Percentiles rank a stretch among this genome's conserved stretches.
Evolutionary conservation across 2,113 vertebrate genomes (phyloP).

Genomic region (Castor canadensis): DNA sequence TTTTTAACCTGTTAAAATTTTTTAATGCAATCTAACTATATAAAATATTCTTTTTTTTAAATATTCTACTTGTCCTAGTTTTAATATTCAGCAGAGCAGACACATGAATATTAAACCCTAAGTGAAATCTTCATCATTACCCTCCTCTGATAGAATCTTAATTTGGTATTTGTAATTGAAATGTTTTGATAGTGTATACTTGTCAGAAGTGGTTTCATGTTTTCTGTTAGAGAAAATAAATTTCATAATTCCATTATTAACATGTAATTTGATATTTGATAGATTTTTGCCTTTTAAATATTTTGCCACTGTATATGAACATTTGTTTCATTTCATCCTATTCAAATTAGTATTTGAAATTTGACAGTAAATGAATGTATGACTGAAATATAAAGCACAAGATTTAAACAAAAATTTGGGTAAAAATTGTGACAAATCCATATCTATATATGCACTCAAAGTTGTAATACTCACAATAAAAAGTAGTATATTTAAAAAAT

Average conservation of each 20-base stretch:
- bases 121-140: not conserved
- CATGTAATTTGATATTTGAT: not conserved
- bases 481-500: not conserved
- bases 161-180: not conserved
- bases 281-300: not conserved
- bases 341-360: not conserved
- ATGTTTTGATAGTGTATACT: not conserved
- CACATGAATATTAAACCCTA: not conserved
- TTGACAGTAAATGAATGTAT: not conserved
- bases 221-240: not conserved
- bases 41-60: not conserved
- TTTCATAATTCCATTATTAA: not conserved
- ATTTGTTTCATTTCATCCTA: not conserved
- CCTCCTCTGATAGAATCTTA: not conserved
- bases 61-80: not conserved
- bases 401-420: not conserved
- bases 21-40: not conserved
- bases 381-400: not conserved
- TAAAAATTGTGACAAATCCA: not conserved
- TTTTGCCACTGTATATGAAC: not conserved
- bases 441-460: not conserved
- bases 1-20: not conserved
- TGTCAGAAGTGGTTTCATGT: not conserved
- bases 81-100: not conserved
- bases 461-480: not conserved